These are phyloP conservation scores for Pionites leucogaster DNA, from an alignment of 2,113 vertebrate genomes.

Conservation along the genomic window DNA sequence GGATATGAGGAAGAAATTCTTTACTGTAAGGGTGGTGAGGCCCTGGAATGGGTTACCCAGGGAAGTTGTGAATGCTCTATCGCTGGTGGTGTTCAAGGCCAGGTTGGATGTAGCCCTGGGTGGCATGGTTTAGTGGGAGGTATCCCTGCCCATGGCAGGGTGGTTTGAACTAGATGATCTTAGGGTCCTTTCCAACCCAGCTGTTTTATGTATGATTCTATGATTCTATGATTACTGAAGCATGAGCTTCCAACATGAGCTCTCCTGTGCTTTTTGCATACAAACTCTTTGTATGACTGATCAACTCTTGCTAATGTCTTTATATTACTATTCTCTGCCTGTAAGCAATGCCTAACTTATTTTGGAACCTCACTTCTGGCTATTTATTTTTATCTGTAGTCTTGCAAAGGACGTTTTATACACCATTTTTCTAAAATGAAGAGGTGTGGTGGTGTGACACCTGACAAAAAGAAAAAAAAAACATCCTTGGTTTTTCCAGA, in stretches of 20 bases:
- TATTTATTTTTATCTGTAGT: background rate
- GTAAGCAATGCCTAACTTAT: background rate
- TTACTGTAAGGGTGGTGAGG: no score
- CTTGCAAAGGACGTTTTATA: background rate
- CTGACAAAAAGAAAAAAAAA: background rate
- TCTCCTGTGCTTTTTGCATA: background rate
- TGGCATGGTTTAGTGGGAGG: no score
- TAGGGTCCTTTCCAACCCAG: no score
- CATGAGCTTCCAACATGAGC: fast-evolving
- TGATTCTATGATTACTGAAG: background rate
- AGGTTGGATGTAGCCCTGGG: no score
- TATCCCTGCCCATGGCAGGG: no score
- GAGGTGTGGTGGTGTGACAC: background rate
- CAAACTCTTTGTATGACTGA: background rate
- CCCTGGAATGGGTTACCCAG: no score
- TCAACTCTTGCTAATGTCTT: background rate
- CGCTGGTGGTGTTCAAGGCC: no score
- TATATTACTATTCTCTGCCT: background rate
- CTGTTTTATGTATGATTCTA: no score
- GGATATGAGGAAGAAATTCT: no score
- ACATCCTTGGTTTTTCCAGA: background rate
- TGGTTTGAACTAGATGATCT: no score
- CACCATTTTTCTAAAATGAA: background rate
- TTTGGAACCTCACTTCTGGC: background rate
- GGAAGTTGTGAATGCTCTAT: no score